Conservation (phyloP, 2,888 invertebrate species). For the Microctonus aethiopoides region DNA sequence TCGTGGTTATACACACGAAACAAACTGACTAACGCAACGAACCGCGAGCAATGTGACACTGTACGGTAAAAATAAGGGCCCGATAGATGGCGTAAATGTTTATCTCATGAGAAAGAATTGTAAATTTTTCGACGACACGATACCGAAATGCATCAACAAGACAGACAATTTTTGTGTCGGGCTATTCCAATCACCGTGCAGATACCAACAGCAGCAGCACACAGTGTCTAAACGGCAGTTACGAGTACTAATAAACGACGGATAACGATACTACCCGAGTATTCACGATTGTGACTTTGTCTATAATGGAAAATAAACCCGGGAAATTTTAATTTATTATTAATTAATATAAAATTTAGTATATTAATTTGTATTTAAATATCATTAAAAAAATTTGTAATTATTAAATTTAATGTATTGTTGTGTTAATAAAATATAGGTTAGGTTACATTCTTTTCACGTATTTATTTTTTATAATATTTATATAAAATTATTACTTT, state of each 20-base stretch:
- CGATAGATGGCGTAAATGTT: slow-evolving; percentile 56
- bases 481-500: too few species aligned
- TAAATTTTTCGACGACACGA: neutral
- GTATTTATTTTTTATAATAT: too few species aligned
- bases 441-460: too few species aligned
- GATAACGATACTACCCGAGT: too few species aligned
- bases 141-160: neutral
- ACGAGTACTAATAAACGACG: neutral
- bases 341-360: too few species aligned
- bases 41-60: slow-evolving; percentile 44
- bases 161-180: neutral
- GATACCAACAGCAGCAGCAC: neutral
- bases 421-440: too few species aligned
- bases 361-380: too few species aligned
- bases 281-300: too few species aligned
- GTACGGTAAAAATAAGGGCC: slow-evolving; percentile 43
- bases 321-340: neutral
- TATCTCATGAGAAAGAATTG: slow-evolving; percentile 41
- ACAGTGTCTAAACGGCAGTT: neutral
- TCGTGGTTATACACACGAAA: slow-evolving; percentile 59
- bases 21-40: slow-evolving; percentile 61
- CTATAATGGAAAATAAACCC: too few species aligned
- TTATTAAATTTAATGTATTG: too few species aligned
- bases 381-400: too few species aligned
- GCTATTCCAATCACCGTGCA: slow-evolving; percentile 2